These are phyloP conservation scores for Dynastes grantii DNA, from an alignment of 2,888 invertebrate species.

Conservation along the genomic window DNA sequence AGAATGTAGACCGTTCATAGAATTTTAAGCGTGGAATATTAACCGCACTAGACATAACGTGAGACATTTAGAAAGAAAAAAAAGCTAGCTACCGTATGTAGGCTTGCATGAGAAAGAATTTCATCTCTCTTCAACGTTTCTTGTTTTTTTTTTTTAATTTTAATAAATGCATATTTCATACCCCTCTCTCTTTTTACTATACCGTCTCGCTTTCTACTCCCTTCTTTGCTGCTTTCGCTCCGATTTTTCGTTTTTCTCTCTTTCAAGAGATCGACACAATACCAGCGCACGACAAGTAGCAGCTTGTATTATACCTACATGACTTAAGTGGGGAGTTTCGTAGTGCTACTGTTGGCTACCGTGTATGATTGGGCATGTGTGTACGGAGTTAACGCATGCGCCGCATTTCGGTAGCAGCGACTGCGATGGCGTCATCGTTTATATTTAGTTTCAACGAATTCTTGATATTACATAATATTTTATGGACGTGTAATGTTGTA, in stretches of 20 bases:
- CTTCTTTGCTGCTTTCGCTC: not conserved
- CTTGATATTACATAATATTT: too few relatives aligned
- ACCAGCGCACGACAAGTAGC: constrained; percentile 30
- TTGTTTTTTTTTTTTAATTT: not conserved
- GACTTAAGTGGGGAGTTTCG: constrained; percentile 50
- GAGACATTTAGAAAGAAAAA: not conserved
- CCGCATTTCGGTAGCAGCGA: constrained; percentile 45
- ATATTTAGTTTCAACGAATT: constrained; percentile 3
- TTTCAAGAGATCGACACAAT: constrained; percentile 5
- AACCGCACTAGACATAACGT: not conserved
- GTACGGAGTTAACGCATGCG: constrained; percentile 51
- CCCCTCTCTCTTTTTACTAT: not conserved
- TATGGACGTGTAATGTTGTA: too few relatives aligned
- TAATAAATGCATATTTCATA: constrained; percentile 9
- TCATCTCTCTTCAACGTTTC: not conserved
- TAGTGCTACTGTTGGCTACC: constrained; percentile 52
- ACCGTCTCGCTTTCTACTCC: not conserved
- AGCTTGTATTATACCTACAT: constrained; percentile 21
- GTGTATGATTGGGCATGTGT: constrained; percentile 53
- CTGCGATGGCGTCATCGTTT: constrained; percentile 39
- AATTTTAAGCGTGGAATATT: not conserved
- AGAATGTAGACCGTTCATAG: constrained; percentile 12
- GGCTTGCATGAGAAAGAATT: not conserved
- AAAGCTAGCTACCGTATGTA: not conserved
- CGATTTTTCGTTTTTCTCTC: constrained; percentile 2